Base-by-base conservation (phyloP, 2,888 invertebrate genomes). In the Hemithea aestivaria region DNA sequence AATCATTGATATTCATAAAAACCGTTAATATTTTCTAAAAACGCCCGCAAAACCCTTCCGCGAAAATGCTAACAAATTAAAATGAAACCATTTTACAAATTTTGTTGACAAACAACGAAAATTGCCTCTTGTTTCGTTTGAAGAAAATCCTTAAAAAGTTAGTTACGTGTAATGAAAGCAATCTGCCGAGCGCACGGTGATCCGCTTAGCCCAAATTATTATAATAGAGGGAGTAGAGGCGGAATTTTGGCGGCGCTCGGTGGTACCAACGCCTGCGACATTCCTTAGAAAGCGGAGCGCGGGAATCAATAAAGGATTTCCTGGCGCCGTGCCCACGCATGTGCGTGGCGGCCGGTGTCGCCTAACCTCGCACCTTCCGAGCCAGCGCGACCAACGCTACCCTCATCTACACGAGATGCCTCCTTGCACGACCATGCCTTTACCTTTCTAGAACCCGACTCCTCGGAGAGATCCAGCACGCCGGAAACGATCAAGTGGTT, bases 231-330 rank as follows among this genome's bases (percentile, higher is more conserved):
- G 64, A 60, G 67, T n/a, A n/a, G n/a, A 16, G 66, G 59, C 48
- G 57, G 69, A 69, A 66, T 76, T 82, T 79, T 68, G 74, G 76
- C 69, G 74, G 76, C 77, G 75, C 79, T 82, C 70, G 74, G 79
- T 74, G 77, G 76, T 71, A 81, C 76, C 67, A 80, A 72, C 73
- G 81, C 70, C 70, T 75, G 81, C 73, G 80, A 81, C 80, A 82
- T 83, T 85, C 82, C 80, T 87, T 77, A 80, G 79, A 76, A 78
- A 76, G 68, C 73, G 68, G 76, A 83, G 79, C 80, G 83, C 82
- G 83, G 84, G 85, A 85, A 87, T 87, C 87, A 82, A 87, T 87
- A 87, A 84, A 84, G 85, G 87, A 87, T 85, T 85, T 87, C 77
- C 84, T 87, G 85, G 83, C 82, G 83, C 62, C 75, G 68, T 82